Evolutionary conservation across 1,140 invertebrate species (phyloP), one percentile per base, ranked within the genome.

Genomic region (Heliconius nattereri): DNA sequence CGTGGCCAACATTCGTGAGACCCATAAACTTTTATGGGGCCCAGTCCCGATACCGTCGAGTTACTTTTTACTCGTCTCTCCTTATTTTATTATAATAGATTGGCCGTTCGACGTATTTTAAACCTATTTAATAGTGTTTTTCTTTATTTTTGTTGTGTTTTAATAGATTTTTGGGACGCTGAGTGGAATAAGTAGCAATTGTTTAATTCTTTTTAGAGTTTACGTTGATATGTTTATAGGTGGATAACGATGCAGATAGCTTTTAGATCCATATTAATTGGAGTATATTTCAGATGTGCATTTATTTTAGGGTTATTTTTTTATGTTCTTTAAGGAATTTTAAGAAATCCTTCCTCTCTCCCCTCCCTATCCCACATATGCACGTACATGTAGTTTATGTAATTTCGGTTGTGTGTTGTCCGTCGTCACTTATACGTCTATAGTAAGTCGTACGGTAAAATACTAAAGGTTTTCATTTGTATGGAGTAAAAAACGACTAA

Each of bases 1-100:
- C 85, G 83, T 85, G 84, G 81, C 79, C 29, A 52, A 26, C 40
- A 29, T 29, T 75, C 78, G 73, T 74, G 78, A 66, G 54, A 57
- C 26, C 85, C 83, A 85, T 89, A 85, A 85, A 89, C 45, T 85
- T 89, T 89, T 85, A 87, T 89, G 83, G 82, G 84, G 75, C 35
- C 83, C 84, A 37, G 77, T 74, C 78, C 52, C 81, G 86, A 76
- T 80, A 80, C 75, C 26, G 71, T 76, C 40, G 74, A 57, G 13
- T 49, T 49, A 78, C 57, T 78, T 74, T 73, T 74, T 78, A 66
- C 57, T 66, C 57, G n/a, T 66, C 57, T 66, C 57, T 66, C 57
- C 9, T 66, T 66, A 66, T 23, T 66, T 66, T 13, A 26, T 66
- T 66, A 66, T 66, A 66, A 66, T 26, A 66, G 57, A 66, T 66